These are phyloP conservation scores for Phyllopteryx taeniolatus DNA, from an alignment of 2,113 vertebrate genomes.

Conservation along the genomic window DNA sequence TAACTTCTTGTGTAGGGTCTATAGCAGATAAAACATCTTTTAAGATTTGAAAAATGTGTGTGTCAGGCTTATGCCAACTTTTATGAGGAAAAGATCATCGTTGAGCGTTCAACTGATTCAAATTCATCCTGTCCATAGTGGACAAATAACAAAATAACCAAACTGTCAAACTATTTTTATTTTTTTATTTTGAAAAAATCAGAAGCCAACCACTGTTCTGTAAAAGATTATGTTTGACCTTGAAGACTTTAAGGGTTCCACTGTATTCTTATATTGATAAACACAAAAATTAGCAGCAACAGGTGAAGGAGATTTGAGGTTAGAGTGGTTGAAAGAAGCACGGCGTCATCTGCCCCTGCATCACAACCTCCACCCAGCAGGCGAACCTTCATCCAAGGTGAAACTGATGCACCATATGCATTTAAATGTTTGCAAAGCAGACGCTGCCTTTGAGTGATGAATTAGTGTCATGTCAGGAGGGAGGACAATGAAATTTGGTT, in stretches of 20 bases:
- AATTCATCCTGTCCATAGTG: no score
- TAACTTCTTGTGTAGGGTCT: no score
- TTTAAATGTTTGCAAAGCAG: constrained; percentile 52
- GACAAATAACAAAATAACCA: no score
- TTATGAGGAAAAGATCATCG: no score
- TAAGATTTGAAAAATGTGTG: no score
- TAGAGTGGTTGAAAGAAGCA: background rate
- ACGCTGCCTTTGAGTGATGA: constrained; percentile 59
- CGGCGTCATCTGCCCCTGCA: background rate
- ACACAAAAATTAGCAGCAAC: background rate
- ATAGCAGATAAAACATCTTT: no score
- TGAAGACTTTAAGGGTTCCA: background rate
- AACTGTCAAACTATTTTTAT: no score
- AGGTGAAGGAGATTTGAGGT: background rate
- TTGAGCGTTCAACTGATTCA: no score
- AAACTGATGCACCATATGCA: constrained; percentile 44
- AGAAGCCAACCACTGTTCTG: background rate
- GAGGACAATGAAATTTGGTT: constrained; percentile 58
- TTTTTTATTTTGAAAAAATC: no score
- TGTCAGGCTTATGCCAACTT: no score
- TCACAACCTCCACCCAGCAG: constrained; percentile 16
- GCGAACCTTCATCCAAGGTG: constrained; percentile 56
- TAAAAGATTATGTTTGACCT: background rate
- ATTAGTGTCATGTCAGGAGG: constrained; percentile 60
- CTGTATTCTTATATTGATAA: background rate